Conservation (phyloP, 2,797 vertebrate species). For the Danio kyathit region DNA sequence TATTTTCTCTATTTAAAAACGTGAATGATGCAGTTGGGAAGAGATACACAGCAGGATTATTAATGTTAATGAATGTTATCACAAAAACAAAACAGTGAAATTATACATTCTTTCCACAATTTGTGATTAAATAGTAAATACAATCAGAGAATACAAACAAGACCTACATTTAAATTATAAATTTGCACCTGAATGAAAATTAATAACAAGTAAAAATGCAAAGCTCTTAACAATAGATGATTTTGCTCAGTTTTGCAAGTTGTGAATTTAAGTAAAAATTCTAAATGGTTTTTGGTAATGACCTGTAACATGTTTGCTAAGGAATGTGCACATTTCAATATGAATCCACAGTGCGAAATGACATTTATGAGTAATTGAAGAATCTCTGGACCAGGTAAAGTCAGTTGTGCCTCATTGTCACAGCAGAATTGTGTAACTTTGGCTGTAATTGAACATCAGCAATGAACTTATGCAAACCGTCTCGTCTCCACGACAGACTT, state of each 20-base stretch:
- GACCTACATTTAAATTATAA: not conserved
- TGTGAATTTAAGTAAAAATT: constrained; percentile 5
- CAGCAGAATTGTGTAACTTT: constrained; percentile 28
- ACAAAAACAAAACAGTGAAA: not conserved
- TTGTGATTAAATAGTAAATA: not conserved
- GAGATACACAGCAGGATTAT: not conserved
- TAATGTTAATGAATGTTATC: not conserved
- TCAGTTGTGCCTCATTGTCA: constrained; percentile 3
- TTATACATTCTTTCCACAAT: no score
- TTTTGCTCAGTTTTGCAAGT: constrained; percentile 3
- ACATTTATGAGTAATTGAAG: constrained; percentile 29
- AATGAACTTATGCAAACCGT: constrained; percentile 46
- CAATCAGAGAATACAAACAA: not conserved
- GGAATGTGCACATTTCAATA: constrained; percentile 10
- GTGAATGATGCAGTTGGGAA: not conserved
- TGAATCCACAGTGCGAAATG: not conserved
- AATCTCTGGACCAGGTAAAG: constrained; percentile 32
- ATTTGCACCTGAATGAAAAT: not conserved
- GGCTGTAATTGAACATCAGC: constrained; percentile 11
- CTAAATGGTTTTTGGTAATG: constrained; percentile 24
- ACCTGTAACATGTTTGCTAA: constrained; percentile 24
- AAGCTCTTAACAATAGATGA: not conserved
- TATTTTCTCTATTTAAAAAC: not conserved
- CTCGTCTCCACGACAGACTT: constrained; percentile 44
- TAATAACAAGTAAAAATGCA: not conserved